These are phyloP conservation scores for Numenius phaeopus DNA, from an alignment of 2,797 vertebrate genomes.

Conservation along the genomic window DNA sequence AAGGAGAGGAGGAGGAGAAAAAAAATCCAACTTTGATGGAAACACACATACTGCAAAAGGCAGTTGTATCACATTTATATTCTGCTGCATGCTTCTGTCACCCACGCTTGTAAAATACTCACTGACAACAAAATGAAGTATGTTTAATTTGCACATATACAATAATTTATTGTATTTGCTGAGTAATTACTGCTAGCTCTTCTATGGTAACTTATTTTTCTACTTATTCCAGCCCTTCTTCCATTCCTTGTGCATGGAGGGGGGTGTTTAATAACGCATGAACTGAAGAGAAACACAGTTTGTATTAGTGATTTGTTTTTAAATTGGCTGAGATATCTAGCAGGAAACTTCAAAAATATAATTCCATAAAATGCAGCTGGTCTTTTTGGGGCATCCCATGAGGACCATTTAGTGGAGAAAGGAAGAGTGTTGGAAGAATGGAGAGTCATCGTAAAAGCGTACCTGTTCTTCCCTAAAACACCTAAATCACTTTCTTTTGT, in stretches of 20 bases:
- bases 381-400: neutral
- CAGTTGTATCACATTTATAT: conserved; percentile 42
- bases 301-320: neutral
- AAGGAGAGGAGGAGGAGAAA: neutral
- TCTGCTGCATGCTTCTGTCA: conserved; percentile 1
- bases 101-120: conserved; percentile 19
- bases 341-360: neutral
- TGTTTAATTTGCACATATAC: conserved; percentile 1
- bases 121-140: conserved; percentile 36
- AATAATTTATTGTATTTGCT: conserved; percentile 16
- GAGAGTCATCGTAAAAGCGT: neutral
- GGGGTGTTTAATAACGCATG: neutral
- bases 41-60: neutral
- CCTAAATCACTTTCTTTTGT: neutral
- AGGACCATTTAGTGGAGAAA: neutral
- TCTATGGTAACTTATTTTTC: neutral
- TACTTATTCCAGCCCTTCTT: neutral
- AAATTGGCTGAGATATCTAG: neutral
- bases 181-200: neutral
- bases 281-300: neutral
- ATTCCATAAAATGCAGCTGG: neutral
- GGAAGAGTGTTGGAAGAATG: neutral
- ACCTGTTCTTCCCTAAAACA: neutral
- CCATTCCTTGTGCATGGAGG: neutral
- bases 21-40: neutral